A percentile compares a stretch with the other conserved stretches of the same genome.
These are phyloP conservation scores for Epinotia demarniana DNA, from an alignment of 2,888 invertebrate genomes.

Conservation along the genomic window DNA sequence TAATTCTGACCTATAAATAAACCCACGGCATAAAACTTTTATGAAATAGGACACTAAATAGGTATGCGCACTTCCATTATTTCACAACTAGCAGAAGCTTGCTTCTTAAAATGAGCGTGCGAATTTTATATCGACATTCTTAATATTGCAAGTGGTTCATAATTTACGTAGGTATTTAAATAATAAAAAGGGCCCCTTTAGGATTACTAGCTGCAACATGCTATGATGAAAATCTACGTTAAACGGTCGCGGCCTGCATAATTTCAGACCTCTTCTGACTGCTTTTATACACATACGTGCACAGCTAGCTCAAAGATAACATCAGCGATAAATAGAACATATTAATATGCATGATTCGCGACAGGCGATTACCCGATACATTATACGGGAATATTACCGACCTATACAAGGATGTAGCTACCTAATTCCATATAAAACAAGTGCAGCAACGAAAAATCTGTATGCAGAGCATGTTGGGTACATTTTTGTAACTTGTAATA, in stretches of 20 bases:
- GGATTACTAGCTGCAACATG: neutral
- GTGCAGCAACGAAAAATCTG: slow-evolving; percentile 56
- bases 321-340: slow-evolving; percentile 61
- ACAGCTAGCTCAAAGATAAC: slow-evolving; percentile 52
- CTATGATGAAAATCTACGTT: slow-evolving; percentile 14
- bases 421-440: slow-evolving; percentile 28
- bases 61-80: neutral
- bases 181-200: too few relatives aligned
- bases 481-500: slow-evolving; percentile 33
- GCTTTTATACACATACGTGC: slow-evolving; percentile 10
- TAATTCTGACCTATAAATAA: slow-evolving; percentile 38
- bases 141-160: neutral
- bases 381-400: slow-evolving; percentile 41
- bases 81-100: neutral
- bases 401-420: slow-evolving; percentile 33
- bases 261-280: slow-evolving; percentile 12
- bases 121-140: neutral
- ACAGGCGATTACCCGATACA: slow-evolving; percentile 60
- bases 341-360: slow-evolving; percentile 61
- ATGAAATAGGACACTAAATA: neutral
- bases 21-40: slow-evolving; percentile 11
- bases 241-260: slow-evolving; percentile 1
- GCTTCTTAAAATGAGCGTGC: neutral
- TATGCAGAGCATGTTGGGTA: slow-evolving; percentile 23
- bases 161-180: neutral